Evolutionary conservation across 2,797 vertebrate species (phyloP).

Genomic region (Acanthurus lineatus): DNA sequence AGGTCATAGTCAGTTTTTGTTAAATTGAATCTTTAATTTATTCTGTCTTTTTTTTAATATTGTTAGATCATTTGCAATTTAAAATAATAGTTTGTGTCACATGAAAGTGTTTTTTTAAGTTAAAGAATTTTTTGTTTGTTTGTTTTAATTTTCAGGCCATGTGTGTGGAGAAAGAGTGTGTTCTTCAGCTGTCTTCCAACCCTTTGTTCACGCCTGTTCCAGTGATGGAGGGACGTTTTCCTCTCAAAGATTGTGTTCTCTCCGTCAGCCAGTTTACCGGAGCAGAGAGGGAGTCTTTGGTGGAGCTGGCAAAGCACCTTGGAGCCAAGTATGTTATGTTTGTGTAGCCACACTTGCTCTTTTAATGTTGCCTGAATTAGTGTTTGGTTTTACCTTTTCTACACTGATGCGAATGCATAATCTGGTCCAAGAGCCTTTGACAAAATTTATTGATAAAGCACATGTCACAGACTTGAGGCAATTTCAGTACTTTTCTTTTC

Average conservation of each 20-base stretch:
- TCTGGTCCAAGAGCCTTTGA: too few relatives aligned
- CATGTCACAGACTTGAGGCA: too few relatives aligned
- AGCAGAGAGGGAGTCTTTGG: constrained; percentile 93
- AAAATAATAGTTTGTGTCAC: background rate
- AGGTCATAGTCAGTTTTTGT: constrained; percentile 62
- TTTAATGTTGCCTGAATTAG: too few relatives aligned
- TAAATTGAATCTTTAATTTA: too few relatives aligned
- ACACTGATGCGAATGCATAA: too few relatives aligned
- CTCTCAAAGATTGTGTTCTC: constrained; percentile 91
- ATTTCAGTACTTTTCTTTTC: too few relatives aligned
- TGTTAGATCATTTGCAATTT: too few relatives aligned
- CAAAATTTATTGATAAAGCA: too few relatives aligned
- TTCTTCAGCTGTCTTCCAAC: constrained; percentile 88
- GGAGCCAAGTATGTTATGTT: constrained; percentile 89
- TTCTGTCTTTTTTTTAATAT: too few relatives aligned
- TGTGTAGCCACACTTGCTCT: background rate
- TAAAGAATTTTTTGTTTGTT: background rate
- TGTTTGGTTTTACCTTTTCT: too few relatives aligned
- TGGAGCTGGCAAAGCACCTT: constrained; percentile 90
- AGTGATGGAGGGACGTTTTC: constrained; percentile 87
- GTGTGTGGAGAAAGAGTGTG: constrained; percentile 91
- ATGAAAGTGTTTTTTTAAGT: background rate
- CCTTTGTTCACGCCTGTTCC: constrained; percentile 92
- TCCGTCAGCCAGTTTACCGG: constrained; percentile 97
- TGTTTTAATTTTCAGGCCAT: constrained; percentile 83